Percentiles rank a stretch among this genome's conserved stretches.
phyloP scores from a whole-genome alignment of 2,888 invertebrate species.

The Theretra japonica region DNA sequence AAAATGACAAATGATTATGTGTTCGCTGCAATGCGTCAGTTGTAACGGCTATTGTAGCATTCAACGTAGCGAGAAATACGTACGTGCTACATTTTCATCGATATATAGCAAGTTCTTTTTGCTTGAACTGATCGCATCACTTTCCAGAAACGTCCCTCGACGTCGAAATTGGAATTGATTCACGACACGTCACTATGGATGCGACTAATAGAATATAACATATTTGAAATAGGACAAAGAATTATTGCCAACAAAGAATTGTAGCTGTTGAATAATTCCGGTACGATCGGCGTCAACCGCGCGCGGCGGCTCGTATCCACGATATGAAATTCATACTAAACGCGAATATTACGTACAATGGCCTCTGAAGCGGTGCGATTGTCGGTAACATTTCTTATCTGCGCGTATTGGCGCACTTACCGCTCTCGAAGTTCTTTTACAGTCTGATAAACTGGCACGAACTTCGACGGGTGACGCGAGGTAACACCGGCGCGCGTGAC shows the following conservation, averaged over 20 bases:
- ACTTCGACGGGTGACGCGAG: constrained; percentile 19
- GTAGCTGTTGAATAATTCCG: constrained; percentile 53
- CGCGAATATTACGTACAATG: constrained; percentile 59
- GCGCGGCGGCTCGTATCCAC: constrained; percentile 39
- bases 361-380: constrained; percentile 59
- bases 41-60: constrained; percentile 22
- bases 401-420: constrained; percentile 67
- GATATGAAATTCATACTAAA: constrained; percentile 64
- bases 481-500: constrained; percentile 23
- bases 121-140: constrained; percentile 15
- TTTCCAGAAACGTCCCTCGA: constrained; percentile 18
- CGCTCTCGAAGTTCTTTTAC: constrained; percentile 49
- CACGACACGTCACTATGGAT: background rate
- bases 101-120: constrained; percentile 19
- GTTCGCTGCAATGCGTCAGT: constrained; percentile 25
- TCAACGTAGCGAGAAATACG: constrained; percentile 22
- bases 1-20: constrained; percentile 25
- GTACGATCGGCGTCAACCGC: constrained; percentile 41
- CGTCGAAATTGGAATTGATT: constrained; percentile 19
- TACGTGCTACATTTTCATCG: constrained; percentile 20
- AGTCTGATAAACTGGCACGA: constrained; percentile 25
- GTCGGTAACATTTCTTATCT: constrained; percentile 72
- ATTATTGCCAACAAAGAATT: constrained; percentile 44
- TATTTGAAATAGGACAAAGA: constrained; percentile 36
- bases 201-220: constrained; percentile 22